Evolutionary conservation across 2,888 invertebrate species (phyloP), one percentile per base, ranked within the genome.

Genomic region (Drosophila infuscata): DNA sequence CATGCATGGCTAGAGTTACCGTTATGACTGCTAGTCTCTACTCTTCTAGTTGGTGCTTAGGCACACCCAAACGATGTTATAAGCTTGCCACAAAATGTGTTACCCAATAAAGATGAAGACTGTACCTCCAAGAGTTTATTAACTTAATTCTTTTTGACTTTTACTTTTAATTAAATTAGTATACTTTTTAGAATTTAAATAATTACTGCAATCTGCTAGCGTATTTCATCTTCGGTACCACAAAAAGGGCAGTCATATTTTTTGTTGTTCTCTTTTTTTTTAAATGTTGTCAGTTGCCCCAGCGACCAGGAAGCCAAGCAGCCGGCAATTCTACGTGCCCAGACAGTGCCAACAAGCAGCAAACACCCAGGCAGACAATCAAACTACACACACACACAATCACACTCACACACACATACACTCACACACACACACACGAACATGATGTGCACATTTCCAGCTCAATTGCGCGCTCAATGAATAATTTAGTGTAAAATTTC

Each of bases 381-480:
- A 77, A 66, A 74, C 63, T 64, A 53, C 56, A n/a, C 8, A 38
- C 17, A 38, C 17, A n/a, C 38, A 38, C 38, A 38, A 3, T 8
- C 38, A n/a, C 38, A 43, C 43, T 25, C 20, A 1, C 38, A 3
- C n/a, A n/a, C 15, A 17, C 15, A 25, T 2, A 25, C 25, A 53
- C 3, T n/a, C 46, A 33, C 49, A 38, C 51, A 60, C 43, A 57
- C 41, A 52, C 36, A n/a, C 38, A 56, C 2, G 6, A 15, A 51
- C 32, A 60, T 52, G 43, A 30, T 56, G 69, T 72, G 74, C 87
- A 87, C 88, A 84, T 87, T 89, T 84, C 89, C 85, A 84, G 85
- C 86, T 87, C 89, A 87, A 89, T 87, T 82, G 89, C 89, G 82
- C 88, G 83, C 82, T 82, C 86, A 87, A 87, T 87, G 86, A 87